Percentiles rank a stretch among this genome's conserved stretches.
Conservation (phyloP, 2,888 invertebrate genomes). For the Philereme transversata region DNA sequence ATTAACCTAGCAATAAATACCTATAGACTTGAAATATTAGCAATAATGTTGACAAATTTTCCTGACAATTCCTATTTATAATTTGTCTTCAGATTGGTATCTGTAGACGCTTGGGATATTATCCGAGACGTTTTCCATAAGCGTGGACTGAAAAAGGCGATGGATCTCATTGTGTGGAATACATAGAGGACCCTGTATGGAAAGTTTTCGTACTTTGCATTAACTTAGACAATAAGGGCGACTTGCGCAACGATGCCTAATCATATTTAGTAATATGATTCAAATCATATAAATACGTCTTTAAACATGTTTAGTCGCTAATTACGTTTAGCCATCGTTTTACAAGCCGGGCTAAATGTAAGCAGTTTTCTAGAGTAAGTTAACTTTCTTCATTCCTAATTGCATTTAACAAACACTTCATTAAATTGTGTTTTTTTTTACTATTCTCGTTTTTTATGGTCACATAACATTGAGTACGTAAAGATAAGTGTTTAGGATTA, state of each 20-base stretch:
- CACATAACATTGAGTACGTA: slow-evolving; percentile 16
- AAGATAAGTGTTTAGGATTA: slow-evolving; percentile 19
- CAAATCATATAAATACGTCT: too few species aligned
- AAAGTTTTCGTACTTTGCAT: slow-evolving; percentile 31
- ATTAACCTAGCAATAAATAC: slow-evolving; percentile 13
- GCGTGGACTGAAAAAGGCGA: slow-evolving; percentile 29
- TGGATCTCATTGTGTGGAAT: slow-evolving; percentile 36
- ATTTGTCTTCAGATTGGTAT: slow-evolving; percentile 2
- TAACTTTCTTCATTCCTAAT: slow-evolving; percentile 59
- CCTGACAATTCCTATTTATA: neutral
- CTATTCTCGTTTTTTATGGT: slow-evolving; percentile 25
- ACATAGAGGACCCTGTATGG: slow-evolving; percentile 33
- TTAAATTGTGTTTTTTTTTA: slow-evolving; percentile 30
- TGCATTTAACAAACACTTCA: slow-evolving; percentile 56
- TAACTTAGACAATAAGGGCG: slow-evolving; percentile 4
- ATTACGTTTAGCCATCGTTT: too few species aligned
- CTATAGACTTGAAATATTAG: slow-evolving; percentile 1
- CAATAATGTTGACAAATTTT: slow-evolving; percentile 10
- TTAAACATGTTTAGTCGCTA: too few species aligned
- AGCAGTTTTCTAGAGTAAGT: slow-evolving; percentile 38
- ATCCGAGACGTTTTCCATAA: neutral
- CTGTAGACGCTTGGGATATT: neutral
- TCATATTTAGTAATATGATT: too few species aligned
- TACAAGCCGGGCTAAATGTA: slow-evolving; percentile 16
- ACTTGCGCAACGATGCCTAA: too few species aligned